Percentiles rank a stretch among this genome's conserved stretches.
These are phyloP conservation scores for Campoletis raptor DNA, from an alignment of 2,888 invertebrate genomes.

Conservation along the genomic window DNA sequence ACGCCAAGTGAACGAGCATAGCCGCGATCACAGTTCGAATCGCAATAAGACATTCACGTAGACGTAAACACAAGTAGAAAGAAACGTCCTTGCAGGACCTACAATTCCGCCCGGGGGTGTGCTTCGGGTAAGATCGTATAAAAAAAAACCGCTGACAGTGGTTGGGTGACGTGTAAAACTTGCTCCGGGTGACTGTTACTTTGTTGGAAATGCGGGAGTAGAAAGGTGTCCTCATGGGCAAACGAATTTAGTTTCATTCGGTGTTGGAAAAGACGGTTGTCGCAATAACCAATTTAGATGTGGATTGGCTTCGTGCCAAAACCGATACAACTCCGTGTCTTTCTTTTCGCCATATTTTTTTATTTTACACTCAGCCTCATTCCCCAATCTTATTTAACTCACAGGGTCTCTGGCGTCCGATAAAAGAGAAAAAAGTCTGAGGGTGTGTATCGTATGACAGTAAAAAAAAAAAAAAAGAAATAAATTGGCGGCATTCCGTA, in stretches of 20 bases:
- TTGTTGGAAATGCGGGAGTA: slow-evolving; percentile 33
- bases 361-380: slow-evolving; percentile 12
- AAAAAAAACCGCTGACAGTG: background rate
- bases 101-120: slow-evolving; percentile 35
- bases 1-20: background rate
- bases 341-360: slow-evolving; percentile 4
- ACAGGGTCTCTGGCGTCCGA: slow-evolving; percentile 11
- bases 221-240: slow-evolving; percentile 26
- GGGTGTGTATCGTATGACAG: background rate
- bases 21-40: background rate
- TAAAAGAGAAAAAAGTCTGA: slow-evolving; percentile 4
- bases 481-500: slow-evolving; percentile 52
- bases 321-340: slow-evolving; percentile 8
- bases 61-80: background rate
- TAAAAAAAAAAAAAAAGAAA: slow-evolving; percentile 6
- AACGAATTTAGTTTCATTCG: slow-evolving; percentile 48
- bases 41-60: background rate
- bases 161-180: background rate
- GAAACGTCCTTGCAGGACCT: slow-evolving; percentile 31
- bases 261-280: slow-evolving; percentile 19
- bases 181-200: slow-evolving; percentile 43
- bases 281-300: slow-evolving; percentile 55
- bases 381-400: slow-evolving; percentile 31
- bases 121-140: background rate
- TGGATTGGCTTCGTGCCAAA: slow-evolving; percentile 57